Percentiles rank a stretch among this genome's conserved stretches.
Conservation (phyloP, 1,140 invertebrate species). For the Caenorhabditis brenneri region DNA sequence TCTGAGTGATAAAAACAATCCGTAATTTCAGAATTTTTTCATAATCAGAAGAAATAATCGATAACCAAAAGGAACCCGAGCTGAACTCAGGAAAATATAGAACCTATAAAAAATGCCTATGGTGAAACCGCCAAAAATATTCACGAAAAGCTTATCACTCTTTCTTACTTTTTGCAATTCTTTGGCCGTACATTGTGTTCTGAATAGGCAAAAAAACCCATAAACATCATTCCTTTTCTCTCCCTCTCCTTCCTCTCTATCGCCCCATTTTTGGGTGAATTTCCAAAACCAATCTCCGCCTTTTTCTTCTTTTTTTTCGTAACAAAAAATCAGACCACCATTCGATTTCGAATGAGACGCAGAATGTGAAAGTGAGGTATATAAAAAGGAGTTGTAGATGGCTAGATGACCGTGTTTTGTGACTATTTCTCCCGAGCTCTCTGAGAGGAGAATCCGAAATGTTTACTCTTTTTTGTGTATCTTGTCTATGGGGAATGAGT, state of each 20-base stretch:
- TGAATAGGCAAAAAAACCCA: neutral
- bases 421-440: neutral
- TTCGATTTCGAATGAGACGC: neutral
- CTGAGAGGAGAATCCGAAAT: neutral
- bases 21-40: too few species aligned
- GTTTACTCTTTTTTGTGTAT: slow-evolving; percentile 11
- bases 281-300: slow-evolving; percentile 1
- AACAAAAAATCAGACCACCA: slow-evolving; percentile 38
- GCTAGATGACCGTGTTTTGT: slow-evolving; percentile 33
- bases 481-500: neutral
- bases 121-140: too few species aligned
- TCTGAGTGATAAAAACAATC: too few species aligned
- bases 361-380: neutral
- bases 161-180: neutral
- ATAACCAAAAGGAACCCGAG: too few species aligned
- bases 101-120: too few species aligned
- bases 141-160: too few species aligned
- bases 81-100: too few species aligned
- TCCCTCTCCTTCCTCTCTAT: neutral
- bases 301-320: neutral
- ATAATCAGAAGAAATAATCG: too few species aligned
- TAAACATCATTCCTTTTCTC: neutral
- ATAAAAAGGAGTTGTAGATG: slow-evolving; percentile 9
- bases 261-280: neutral
- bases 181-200: slow-evolving; percentile 25